These are phyloP conservation scores for Scalopus aquaticus DNA, from an alignment of 2,113 vertebrate species.

Conservation along the genomic window DNA sequence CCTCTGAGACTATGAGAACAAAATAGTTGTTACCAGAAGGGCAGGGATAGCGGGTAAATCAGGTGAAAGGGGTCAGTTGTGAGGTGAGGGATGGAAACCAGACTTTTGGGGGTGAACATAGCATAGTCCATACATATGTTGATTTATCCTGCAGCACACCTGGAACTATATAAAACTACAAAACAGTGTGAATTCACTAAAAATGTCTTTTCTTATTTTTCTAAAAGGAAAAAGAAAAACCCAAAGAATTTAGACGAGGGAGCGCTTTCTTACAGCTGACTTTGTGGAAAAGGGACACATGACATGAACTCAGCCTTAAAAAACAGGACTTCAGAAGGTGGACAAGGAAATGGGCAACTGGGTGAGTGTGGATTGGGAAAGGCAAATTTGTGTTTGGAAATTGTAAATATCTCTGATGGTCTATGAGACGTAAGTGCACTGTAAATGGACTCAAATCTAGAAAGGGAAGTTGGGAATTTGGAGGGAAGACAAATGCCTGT, in stretches of 20 bases:
- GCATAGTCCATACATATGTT: too few species aligned
- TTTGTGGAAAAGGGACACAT: background rate
- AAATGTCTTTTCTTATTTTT: too few species aligned
- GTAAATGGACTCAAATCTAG: background rate
- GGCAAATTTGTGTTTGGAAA: background rate
- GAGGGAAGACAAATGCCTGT: background rate
- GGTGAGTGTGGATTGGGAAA: background rate
- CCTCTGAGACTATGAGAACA: too few species aligned
- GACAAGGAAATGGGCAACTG: background rate
- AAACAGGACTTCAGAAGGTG: background rate
- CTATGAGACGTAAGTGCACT: background rate
- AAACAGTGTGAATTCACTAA: too few species aligned
- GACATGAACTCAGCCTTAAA: background rate
- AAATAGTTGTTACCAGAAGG: too few species aligned
- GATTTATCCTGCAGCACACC: too few species aligned
- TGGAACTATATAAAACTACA: too few species aligned
- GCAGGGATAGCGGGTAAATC: too few species aligned
- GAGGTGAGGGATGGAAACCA: too few species aligned
- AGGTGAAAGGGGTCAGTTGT: too few species aligned
- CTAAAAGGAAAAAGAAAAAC: background rate
- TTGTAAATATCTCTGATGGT: background rate
- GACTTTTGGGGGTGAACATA: too few species aligned
- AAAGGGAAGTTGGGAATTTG: background rate
- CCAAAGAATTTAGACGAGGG: background rate
- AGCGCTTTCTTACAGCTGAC: background rate